Percentiles rank a stretch among this genome's conserved stretches.
Evolutionary conservation across 2,797 vertebrate species (phyloP).

Genomic region (Cryptoblepharus egeriae): DNA sequence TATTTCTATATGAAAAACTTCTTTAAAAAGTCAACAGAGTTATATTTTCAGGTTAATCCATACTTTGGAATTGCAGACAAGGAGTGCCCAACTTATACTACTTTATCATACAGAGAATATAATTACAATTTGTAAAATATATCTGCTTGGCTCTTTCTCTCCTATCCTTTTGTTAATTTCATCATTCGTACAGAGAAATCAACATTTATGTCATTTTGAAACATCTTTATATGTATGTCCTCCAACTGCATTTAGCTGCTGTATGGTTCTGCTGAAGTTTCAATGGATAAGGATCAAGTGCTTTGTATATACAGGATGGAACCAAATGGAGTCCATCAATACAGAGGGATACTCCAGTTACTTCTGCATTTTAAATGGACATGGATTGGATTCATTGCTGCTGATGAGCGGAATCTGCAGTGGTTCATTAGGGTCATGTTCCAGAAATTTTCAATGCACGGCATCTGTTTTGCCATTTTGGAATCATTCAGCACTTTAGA

Average conservation of each 20-base stretch:
- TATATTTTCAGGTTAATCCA: too few relatives aligned
- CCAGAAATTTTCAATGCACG: not conserved
- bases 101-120: too few relatives aligned
- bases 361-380: not conserved
- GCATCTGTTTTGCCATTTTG: not conserved
- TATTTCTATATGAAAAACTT: too few relatives aligned
- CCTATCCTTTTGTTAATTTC: too few relatives aligned
- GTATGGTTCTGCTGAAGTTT: not conserved
- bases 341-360: not conserved
- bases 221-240: too few relatives aligned
- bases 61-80: too few relatives aligned
- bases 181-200: too few relatives aligned
- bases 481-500: not conserved
- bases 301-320: not conserved
- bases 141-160: too few relatives aligned
- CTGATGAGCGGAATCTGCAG: not conserved
- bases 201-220: too few relatives aligned
- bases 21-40: too few relatives aligned
- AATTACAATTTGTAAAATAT: too few relatives aligned
- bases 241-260: not conserved
- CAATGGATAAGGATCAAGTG: not conserved
- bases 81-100: too few relatives aligned
- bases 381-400: not conserved
- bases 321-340: not conserved
- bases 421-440: not conserved